Base-by-base conservation (phyloP, 2,888 invertebrate species). In the Gymnocheta viridis region DNA sequence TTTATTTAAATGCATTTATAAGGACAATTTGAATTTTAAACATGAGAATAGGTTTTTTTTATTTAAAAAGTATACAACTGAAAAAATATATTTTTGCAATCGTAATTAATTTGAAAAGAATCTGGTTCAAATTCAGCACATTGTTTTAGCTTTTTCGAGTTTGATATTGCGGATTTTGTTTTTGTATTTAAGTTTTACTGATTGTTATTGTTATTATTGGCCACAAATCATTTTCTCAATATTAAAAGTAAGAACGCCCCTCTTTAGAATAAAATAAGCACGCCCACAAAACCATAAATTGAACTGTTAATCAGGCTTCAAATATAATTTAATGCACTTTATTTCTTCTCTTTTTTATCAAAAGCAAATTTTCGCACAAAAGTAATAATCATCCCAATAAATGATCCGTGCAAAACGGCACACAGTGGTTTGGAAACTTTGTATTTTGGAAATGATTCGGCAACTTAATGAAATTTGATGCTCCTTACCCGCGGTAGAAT, bases 271-370 rank as follows among this genome's bases (percentile, higher is more conserved):
- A 82, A 85, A 86, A 82, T 86, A 85, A 86, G 82, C 79, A 87
- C 87, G 87, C 87, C 87, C 83, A 85, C 87, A 82, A 86, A 82
- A 82, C 85, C 87, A 87, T 87, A 87, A 87, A 87, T 87, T 87
- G 87, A 87, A 87, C 86, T 87, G 87, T 87, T 87, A 87, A 87
- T 87, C 87, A 86, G 81, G 84, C 82, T 86, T 85, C 85, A 86
- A 86, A 87, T 86, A 87, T 87, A 87, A 87, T 87, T 87, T 87
- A 87, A 86, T 72, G 84, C 82, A 82, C 77, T 87, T 80, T 81
- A 24, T 9, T 10, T n/a, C 58, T 32, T 58, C 47, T 3, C 66
- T 60, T 22, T 70, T 66, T 5, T 60, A 60, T 29, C 24, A 69
- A 76, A 83, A 80, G 51, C n/a, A 70, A 76, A 83, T 84, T 76